Evolutionary conservation across 2,113 vertebrate genomes (phyloP).

Genomic region (Cheirogaleus medius): DNA sequence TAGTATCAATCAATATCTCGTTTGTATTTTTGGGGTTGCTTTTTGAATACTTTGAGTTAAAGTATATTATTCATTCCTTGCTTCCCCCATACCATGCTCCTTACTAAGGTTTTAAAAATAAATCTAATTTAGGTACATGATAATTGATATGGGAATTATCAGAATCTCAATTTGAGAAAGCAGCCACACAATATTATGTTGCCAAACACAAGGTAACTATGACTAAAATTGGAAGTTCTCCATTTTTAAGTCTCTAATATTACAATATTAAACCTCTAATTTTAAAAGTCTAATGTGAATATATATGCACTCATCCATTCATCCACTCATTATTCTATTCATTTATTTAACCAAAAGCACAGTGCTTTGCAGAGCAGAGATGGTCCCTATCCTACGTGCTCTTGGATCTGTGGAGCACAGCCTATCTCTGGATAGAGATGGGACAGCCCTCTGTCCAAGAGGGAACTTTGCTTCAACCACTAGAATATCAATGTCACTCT

Average conservation of each 20-base stretch:
- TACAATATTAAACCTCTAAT: neutral
- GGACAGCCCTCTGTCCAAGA: neutral
- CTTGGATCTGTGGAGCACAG: neutral
- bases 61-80: neutral
- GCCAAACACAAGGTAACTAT: neutral
- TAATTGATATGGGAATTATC: neutral
- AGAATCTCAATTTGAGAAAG: neutral
- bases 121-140: neutral
- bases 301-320: neutral
- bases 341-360: neutral
- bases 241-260: neutral
- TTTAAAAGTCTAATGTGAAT: neutral
- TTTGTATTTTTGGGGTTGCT: neutral
- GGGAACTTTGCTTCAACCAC: neutral
- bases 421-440: neutral
- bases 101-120: slow-evolving; percentile 24
- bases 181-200: neutral
- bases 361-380: neutral
- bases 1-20: neutral
- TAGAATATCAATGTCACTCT: neutral
- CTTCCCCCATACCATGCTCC: neutral
- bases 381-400: neutral
- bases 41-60: slow-evolving; percentile 38
- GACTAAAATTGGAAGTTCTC: neutral
- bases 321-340: neutral